Percentiles rank a stretch among this genome's conserved stretches.
phyloP scores from a whole-genome alignment of 2,888 invertebrate species.

The Arge pagana region DNA sequence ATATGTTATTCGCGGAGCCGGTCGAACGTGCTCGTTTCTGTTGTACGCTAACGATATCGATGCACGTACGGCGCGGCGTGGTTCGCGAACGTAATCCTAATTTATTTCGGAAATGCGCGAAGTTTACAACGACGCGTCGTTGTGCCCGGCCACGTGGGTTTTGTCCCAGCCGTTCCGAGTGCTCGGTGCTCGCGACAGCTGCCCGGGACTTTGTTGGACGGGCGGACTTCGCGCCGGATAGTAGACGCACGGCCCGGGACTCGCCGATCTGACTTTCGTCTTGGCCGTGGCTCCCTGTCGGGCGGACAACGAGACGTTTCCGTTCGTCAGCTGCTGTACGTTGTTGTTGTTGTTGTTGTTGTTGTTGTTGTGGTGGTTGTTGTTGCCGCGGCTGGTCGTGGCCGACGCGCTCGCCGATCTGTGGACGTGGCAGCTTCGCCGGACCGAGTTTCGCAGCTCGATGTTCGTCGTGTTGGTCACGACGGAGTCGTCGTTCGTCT shows the following conservation, averaged over 20 bases:
- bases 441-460: constrained; percentile 71
- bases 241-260: constrained; percentile 63
- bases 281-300: constrained; percentile 35
- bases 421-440: constrained; percentile 61
- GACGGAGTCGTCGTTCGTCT: constrained; percentile 82
- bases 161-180: constrained; percentile 46
- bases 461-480: constrained; percentile 71
- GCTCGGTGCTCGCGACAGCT: constrained; percentile 39
- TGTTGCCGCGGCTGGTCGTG: constrained; percentile 54
- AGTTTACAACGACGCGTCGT: too few relatives aligned
- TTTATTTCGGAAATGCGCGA: too few relatives aligned
- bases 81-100: too few relatives aligned
- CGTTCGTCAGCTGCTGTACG: constrained; percentile 40
- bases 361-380: too few relatives aligned
- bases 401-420: constrained; percentile 62
- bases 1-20: too few relatives aligned
- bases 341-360: too few relatives aligned
- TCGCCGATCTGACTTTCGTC: constrained; percentile 51
- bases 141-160: constrained; percentile 32
- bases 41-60: too few relatives aligned
- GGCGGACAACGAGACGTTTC: constrained; percentile 25
- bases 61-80: too few relatives aligned
- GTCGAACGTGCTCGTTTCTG: too few relatives aligned
- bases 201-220: constrained; percentile 44
- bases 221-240: constrained; percentile 59